Base-by-base conservation (phyloP, 2,888 invertebrate genomes). In the Sipha maydis region DNA sequence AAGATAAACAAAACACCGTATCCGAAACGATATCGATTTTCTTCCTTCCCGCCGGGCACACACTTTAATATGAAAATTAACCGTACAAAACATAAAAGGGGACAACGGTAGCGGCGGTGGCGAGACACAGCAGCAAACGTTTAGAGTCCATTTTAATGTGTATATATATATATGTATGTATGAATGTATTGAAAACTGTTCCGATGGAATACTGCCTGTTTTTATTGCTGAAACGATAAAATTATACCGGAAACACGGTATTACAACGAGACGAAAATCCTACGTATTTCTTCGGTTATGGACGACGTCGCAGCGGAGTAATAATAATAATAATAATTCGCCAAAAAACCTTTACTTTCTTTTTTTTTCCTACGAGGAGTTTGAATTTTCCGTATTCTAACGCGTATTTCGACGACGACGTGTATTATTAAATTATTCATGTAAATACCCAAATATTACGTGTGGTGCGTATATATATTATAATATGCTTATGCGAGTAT, bases 31-130 rank as follows among this genome's bases (percentile, higher is more conserved):
- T 84, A 84, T 84, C 84, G 61, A 84, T 84, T 41, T 84, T 38
- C 75, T 54, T 19, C 41, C 48, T 17, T 38, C 14, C 41, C 34
- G 14, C n/a, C 78, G 25, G 83, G 31, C 9, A 21, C 41, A n/a
- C 41, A 85, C 67, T 85, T 31, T 77, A 77, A 76, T 75, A 83
- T 14, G 83, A 75, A 85, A 77, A 85, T 85, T 77, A 76, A 85
- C 84, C 76, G 17, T 77, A 82, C 61, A 48, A 73, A 73, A 84
- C n/a, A 61, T 28, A 84, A 84, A 75, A 38, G 83, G 73, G 83
- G 54, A 82, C 67, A 38, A 21, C 28, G 80, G 17, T n/a, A 25
- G 14, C 3, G 14, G 14, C 48, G 48, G 28, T 21, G 14, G 11
- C 75, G 75, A 34, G 38, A 38, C 75, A 38, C n/a, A 25, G 19